Base-by-base conservation (phyloP, 2,888 invertebrate genomes). In the Alloplasta piceator region DNA sequence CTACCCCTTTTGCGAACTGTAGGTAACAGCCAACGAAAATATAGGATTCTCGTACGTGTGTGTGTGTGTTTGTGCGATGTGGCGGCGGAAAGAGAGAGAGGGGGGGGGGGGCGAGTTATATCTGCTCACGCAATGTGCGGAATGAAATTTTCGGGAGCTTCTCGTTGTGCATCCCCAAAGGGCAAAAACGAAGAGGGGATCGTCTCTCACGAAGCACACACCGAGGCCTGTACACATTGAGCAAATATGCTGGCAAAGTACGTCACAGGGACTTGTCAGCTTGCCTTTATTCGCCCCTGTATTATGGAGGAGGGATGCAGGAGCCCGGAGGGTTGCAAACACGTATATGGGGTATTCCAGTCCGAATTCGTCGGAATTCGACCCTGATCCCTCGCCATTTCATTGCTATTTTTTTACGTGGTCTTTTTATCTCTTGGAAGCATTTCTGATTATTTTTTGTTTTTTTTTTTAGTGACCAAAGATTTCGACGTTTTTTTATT, bases 101-200 rank as follows among this genome's bases (percentile, higher is more conserved):
- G 52, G 56, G 39, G 68, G 10, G 56, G 50, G 41, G 60, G 52
- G 55, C 16, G 50, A 50, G 48, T 12, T 41, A 61, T 26, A 48
- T 10, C 9, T 14, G n/a, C 38, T 12, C 52, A 10, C 36, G 36
- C 71, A 52, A 64, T n/a, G 70, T 63, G 67, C 39, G 75, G 83
- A 72, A 80, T 80, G 60, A 82, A 77, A 77, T 83, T 83, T 83
- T 81, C 70, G 79, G 82, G 71, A 63, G 76, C 43, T 36, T 39
- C 48, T 55, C 36, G 7, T 39, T 36, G 6, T 50, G 48, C 52
- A 12, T 43, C 63, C 63, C 61, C 72, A 26, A 63, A 72, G 52
- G 61, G 72, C 52, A 14, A 63, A 72, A 72, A 41, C 48, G 12
- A 4, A 14, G 58, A 36, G 64, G n/a, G 16, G 26, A 12, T 48